Evolutionary conservation across 2,113 vertebrate genomes (phyloP), one percentile per base, ranked within the genome.

Genomic region (Heterochromis multidens): DNA sequence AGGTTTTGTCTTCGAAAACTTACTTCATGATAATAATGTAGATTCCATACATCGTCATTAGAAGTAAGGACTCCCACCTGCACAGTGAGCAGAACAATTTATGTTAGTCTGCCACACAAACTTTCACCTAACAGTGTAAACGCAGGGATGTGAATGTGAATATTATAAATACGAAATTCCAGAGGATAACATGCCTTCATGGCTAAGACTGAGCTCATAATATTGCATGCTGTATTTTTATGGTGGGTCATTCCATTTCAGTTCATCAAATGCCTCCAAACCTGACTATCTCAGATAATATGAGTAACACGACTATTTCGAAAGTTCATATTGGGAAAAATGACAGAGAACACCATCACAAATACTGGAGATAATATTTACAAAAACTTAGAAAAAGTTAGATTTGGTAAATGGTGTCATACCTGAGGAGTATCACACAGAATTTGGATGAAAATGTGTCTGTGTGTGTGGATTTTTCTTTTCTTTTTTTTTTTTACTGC

Each of bases 21-120:
- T 84, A 96, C 96, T 96, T 96, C 96, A 96, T 96, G 89, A 96
- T 96, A 56, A 96, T 35, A 77, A 96, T 96, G 94, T 96, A 96
- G 85, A 96, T 86, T 35, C 91, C 95, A 77, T 96, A 96, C 95
- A 96, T 95, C 63, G 95, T 94, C 77, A 96, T 95, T 63, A 96
- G 94, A n/a, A 95, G 82, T 72, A 96, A 77, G 0, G 96, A 94
- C 89, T 96, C 96, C 96, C 96, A 96, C 96, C 96, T 96, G 92
- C 43, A 86, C 12, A 86, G n/a, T 6, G 63, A 89, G 56, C 10
- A 86, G 17, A 2, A 61, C 2, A 65, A 13, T 12, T 52, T 63
- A 35, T 63, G 58, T 87, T 49, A 89, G 77, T 81, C 17, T 62
- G 27, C 57, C 8, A 16, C 6, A n/a, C 10, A 67, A 43, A 79